Conservation (phyloP, 2,797 vertebrate genomes). For the Setipinna tenuifilis region DNA sequence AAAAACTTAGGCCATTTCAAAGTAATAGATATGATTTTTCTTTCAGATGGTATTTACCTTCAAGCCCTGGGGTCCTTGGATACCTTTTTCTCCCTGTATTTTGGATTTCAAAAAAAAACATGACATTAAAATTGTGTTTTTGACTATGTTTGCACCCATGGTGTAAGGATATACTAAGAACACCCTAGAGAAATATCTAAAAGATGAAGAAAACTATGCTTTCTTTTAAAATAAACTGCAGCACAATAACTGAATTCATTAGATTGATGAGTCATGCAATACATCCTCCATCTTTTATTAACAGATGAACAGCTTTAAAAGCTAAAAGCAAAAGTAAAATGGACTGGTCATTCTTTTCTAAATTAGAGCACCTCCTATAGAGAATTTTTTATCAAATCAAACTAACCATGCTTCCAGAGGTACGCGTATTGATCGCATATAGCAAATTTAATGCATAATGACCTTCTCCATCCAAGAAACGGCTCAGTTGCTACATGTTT, state of each 20-base stretch:
- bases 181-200: not conserved
- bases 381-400: no score
- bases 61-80: constrained; percentile 78
- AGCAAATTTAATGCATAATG: no score
- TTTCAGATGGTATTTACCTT: constrained; percentile 78
- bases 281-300: not conserved
- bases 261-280: not conserved
- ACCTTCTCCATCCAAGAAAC: no score
- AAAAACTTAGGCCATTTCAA: not conserved
- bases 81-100: constrained; percentile 79
- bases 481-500: no score
- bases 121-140: not conserved
- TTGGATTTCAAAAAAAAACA: not conserved
- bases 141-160: not conserved
- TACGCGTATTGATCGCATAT: no score
- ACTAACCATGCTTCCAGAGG: no score
- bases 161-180: not conserved
- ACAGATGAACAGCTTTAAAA: no score
- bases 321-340: no score
- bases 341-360: no score
- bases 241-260: not conserved
- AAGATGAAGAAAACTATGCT: not conserved
- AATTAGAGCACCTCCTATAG: no score
- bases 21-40: not conserved
- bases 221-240: not conserved